Evolutionary conservation across 1,140 invertebrate species (phyloP), one percentile per base, ranked within the genome.

Genomic region (Pseudomyrmex gracilis): DNA sequence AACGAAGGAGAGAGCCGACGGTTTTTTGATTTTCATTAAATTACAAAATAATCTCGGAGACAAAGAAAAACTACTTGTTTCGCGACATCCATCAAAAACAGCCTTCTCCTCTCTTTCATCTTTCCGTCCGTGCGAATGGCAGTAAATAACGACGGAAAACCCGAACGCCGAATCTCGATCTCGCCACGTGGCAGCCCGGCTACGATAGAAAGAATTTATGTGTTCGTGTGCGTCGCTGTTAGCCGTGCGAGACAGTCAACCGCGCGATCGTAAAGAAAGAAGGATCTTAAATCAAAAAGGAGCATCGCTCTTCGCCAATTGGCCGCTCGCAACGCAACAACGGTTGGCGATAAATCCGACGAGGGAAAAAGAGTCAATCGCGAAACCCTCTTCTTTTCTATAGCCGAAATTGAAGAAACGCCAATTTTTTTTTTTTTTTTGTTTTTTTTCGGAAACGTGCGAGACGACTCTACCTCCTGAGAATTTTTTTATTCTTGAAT

Each of bases 211-310:
- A 78, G 73, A 85, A 88, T 88, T 88, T 88, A 85, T 85, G 83
- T 49, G 66, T 64, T 67, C 71, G 74, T 68, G 86, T 67, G 70
- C 70, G 83, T 63, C 77, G 61, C 53, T 58, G 55, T 73, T 85
- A 76, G 17, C 67, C 76, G 64, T 22, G 57, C 73, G 63, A 66
- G 86, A 87, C 73, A 85, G 83, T 77, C 76, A 66, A 87, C 77
- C 73, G 43, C 82, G 82, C 77, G 73, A 78, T 85, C 87, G 86
- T 22, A 20, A 34, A 84, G 77, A 88, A 82, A 85, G 86, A 55
- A 73, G 71, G 61, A 49, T 34, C 20, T 83, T 89, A 88, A 89
- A 89, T 89, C 83, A 78, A 80, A 88, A 85, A 84, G 73, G 84
- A 20, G 67, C 71, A 85, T 73, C 66, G 82, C 60, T 63, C 73